Conservation (phyloP, 2,113 vertebrate species). For the Melanostigma gelatinosum region DNA sequence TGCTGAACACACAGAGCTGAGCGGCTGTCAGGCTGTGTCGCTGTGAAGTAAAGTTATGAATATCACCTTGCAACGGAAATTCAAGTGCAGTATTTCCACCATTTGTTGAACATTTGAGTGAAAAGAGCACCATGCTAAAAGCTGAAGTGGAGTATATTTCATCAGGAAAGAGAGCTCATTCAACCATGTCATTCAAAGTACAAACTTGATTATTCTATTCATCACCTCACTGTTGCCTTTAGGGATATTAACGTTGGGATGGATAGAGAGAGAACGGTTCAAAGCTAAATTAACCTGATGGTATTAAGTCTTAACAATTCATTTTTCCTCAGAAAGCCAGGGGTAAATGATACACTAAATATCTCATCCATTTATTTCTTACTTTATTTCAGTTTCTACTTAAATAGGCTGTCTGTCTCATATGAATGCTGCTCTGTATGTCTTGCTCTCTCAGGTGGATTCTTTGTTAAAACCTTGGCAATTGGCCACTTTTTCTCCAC, state of each 20-base stretch:
- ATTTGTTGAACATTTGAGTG: background rate
- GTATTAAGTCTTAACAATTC: background rate
- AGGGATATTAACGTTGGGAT: background rate
- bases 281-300: background rate
- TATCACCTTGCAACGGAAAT: slow-evolving; percentile 30
- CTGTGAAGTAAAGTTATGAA: slow-evolving; percentile 32
- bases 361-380: background rate
- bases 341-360: background rate
- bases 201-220: background rate
- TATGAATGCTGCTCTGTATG: background rate
- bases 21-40: slow-evolving; percentile 34
- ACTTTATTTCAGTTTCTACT: background rate
- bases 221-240: background rate
- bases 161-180: background rate
- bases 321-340: background rate
- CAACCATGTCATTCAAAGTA: slow-evolving; percentile 11
- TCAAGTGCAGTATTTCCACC: background rate
- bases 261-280: background rate
- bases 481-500: background rate
- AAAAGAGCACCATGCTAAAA: background rate
- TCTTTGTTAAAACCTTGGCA: background rate
- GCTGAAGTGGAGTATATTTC: slow-evolving; percentile 15
- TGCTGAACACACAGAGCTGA: slow-evolving; percentile 20
- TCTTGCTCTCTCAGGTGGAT: background rate
- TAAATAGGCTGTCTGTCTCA: background rate